phyloP scores from a whole-genome alignment of 2,888 invertebrate species.

The Meiosimyza decipiens region DNA sequence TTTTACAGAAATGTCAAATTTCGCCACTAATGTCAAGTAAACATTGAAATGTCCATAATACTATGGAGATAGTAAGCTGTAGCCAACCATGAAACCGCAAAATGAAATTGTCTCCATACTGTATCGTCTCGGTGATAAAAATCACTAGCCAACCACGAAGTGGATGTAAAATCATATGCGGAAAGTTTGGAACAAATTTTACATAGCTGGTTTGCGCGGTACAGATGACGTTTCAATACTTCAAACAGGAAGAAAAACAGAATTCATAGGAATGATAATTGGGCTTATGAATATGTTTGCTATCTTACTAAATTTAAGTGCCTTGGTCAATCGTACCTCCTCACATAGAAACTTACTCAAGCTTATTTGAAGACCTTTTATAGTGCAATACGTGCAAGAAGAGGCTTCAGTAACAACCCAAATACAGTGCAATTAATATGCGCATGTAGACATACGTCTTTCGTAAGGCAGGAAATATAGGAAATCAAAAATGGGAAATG shows the following conservation, averaged over 20 bases:
- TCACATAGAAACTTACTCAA: conserved; percentile 4
- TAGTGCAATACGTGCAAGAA: conserved; percentile 15
- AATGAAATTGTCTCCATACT: too few species aligned
- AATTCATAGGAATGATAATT: conserved; percentile 8
- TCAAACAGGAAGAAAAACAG: conserved; percentile 24
- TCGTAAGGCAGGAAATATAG: conserved; percentile 17
- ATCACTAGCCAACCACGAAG: too few species aligned
- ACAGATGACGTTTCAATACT: background rate
- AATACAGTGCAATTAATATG: conserved; percentile 10
- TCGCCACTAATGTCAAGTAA: too few species aligned
- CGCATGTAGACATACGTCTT: conserved; percentile 22
- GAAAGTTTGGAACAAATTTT: background rate
- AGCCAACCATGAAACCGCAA: too few species aligned
- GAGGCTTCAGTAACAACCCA: conserved; percentile 20
- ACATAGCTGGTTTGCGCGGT: background rate
- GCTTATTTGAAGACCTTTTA: conserved; percentile 1
- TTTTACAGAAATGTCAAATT: too few species aligned
- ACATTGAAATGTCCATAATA: too few species aligned
- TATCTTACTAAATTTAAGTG: background rate
- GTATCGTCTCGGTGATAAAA: too few species aligned
- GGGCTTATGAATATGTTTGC: too few species aligned
- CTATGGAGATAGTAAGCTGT: too few species aligned
- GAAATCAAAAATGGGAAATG: background rate
- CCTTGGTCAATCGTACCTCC: background rate
- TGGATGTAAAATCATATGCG: too few species aligned